phyloP scores from a whole-genome alignment of 2,113 vertebrate genomes.

The Oncorhynchus masou region DNA sequence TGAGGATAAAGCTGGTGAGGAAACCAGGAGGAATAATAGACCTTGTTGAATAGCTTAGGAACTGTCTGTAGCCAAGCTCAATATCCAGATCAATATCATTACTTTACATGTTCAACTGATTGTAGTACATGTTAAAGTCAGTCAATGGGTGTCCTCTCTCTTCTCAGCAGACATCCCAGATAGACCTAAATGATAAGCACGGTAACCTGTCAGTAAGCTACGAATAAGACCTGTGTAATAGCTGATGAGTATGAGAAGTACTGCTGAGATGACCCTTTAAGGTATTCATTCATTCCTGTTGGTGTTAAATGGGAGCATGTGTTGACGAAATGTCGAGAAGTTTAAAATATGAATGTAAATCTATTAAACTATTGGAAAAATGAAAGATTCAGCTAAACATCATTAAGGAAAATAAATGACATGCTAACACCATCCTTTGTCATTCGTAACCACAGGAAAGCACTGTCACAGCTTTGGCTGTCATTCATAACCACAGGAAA shows the following conservation, averaged over 20 bases:
- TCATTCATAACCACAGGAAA: too few species aligned
- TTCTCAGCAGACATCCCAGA: not conserved
- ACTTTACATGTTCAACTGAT: not conserved
- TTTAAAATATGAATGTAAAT: not conserved
- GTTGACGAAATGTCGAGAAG: not conserved
- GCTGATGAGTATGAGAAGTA: not conserved
- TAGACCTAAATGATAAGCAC: slow-evolving; percentile 10
- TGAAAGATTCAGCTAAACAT: too few species aligned
- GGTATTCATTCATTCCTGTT: not conserved
- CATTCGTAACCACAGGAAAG: too few species aligned
- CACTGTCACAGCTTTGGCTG: too few species aligned
- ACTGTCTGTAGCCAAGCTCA: too few species aligned
- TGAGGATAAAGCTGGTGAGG: slow-evolving; percentile 56
- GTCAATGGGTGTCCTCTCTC: not conserved
- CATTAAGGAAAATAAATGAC: too few species aligned
- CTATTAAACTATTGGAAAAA: too few species aligned
- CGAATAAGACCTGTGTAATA: too few species aligned
- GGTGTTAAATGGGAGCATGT: not conserved
- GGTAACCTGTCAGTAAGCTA: not conserved
- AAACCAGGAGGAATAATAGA: too few species aligned
- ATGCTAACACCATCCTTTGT: not conserved
- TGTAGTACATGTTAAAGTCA: not conserved
- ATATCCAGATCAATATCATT: too few species aligned
- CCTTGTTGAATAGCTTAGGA: too few species aligned
- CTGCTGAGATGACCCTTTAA: not conserved